These are phyloP conservation scores for Drosophila simulans DNA, from an alignment of 1,140 invertebrate species.

Conservation along the genomic window DNA sequence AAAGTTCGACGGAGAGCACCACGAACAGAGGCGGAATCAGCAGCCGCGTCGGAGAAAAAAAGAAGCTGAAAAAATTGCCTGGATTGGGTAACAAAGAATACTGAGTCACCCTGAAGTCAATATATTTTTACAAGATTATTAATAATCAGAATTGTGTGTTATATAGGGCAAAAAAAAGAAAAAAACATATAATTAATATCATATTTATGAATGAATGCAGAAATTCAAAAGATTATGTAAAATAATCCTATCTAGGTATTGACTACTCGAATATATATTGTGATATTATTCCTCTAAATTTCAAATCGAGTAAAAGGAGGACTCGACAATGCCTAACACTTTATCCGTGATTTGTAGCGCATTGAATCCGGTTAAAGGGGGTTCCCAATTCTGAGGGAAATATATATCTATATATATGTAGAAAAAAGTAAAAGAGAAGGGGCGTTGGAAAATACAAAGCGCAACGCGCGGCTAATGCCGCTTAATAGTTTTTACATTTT, in stretches of 20 bases:
- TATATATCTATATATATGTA: background rate
- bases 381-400: slow-evolving; percentile 14
- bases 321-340: slow-evolving; percentile 28
- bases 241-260: too few species aligned
- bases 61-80: slow-evolving; percentile 7
- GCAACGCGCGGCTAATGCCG: slow-evolving; percentile 77
- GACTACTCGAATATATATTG: background rate
- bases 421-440: background rate
- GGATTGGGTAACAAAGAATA: slow-evolving; percentile 13
- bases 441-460: slow-evolving; percentile 65
- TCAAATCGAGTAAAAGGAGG: background rate
- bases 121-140: background rate
- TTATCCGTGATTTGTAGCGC: slow-evolving; percentile 40
- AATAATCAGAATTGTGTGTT: background rate
- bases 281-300: background rate
- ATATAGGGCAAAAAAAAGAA: too few species aligned
- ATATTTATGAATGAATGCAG: background rate
- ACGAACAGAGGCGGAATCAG: slow-evolving; percentile 45
- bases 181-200: too few species aligned
- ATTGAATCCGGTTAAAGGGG: slow-evolving; percentile 34
- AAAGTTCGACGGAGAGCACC: slow-evolving; percentile 67
- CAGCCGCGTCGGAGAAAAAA: slow-evolving; percentile 23
- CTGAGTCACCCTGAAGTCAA: slow-evolving; percentile 2
- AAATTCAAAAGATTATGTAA: too few species aligned
- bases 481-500: slow-evolving; percentile 83